phyloP scores from a whole-genome alignment of 2,888 invertebrate species.

The Venustoraphidia nigricollis region DNA sequence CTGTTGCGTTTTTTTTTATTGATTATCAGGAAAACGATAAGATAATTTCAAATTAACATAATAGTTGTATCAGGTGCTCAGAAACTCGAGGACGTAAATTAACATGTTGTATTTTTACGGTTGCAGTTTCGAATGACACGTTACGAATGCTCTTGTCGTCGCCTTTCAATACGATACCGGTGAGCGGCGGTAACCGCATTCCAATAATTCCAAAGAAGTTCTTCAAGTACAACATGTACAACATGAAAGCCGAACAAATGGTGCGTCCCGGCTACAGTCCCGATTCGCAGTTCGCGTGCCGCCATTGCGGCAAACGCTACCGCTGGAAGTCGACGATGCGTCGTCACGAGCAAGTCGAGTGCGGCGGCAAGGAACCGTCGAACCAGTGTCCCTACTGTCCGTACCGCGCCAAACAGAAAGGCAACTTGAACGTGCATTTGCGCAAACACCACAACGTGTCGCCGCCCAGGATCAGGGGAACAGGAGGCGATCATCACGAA shows the following conservation, averaged over 20 bases:
- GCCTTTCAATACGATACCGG: conserved; percentile 8
- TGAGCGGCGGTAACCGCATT: conserved; percentile 1
- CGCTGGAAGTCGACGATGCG: conserved; percentile 75
- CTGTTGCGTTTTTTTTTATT: too few relatives aligned
- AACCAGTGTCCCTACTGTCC: conserved; percentile 69
- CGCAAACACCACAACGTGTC: conserved; percentile 51
- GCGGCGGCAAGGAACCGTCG: conserved; percentile 64
- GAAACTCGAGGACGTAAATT: too few relatives aligned
- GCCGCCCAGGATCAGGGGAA: conserved; percentile 16
- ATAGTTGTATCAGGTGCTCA: too few relatives aligned
- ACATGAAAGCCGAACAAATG: conserved; percentile 13
- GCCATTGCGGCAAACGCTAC: conserved; percentile 73
- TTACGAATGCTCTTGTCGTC: conserved; percentile 15
- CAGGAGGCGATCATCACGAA: conserved; percentile 6
- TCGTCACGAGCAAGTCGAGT: conserved; percentile 70
- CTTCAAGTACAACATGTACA: conserved; percentile 14
- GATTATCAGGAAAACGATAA: too few relatives aligned
- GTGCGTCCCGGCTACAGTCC: conserved; percentile 28
- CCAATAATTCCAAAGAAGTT: conserved; percentile 1
- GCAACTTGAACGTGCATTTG: conserved; percentile 68
- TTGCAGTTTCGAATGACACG: conserved; percentile 12
- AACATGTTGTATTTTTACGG: not conserved
- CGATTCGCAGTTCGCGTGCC: conserved; percentile 53
- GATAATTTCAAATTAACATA: too few relatives aligned
- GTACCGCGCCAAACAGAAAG: conserved; percentile 64